Conservation (phyloP, 2,888 invertebrate genomes). For the Ceriagrion tenellum region DNA sequence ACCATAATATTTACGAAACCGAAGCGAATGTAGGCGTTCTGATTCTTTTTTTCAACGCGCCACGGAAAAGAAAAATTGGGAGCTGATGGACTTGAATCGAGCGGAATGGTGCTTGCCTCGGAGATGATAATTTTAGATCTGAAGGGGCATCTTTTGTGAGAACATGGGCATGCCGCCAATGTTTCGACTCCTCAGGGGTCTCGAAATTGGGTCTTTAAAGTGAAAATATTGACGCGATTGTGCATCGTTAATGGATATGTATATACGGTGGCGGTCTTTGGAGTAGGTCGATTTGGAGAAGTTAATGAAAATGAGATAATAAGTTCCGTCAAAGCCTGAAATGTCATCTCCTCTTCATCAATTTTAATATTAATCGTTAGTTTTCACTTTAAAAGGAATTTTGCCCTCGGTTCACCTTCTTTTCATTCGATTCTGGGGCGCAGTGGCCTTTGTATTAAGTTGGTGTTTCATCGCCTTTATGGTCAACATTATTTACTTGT, state of each 20-base stretch:
- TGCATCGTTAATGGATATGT: neutral
- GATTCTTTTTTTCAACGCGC: neutral
- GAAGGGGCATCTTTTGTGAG: conserved; percentile 47
- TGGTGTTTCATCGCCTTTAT: neutral
- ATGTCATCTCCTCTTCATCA: neutral
- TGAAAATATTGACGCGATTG: conserved; percentile 21
- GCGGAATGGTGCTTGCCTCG: neutral
- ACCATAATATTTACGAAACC: neutral
- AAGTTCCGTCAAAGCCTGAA: neutral
- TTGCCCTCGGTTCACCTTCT: neutral
- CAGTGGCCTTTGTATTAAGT: neutral
- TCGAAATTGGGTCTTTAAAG: conserved; percentile 23
- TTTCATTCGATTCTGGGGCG: neutral
- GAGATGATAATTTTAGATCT: conserved; percentile 27
- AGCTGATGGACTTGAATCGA: neutral
- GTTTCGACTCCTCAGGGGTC: neutral
- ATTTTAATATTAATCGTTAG: no score
- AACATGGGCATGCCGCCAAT: conserved; percentile 30
- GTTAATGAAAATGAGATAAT: neutral
- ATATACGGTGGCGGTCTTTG: neutral
- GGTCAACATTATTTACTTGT: neutral
- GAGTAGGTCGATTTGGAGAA: neutral
- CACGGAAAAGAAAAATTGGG: neutral
- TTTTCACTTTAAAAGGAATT: neutral
- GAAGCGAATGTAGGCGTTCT: neutral